Base-by-base conservation (phyloP, 53 echinoderm and acorn worm genomes). In the Paracentrotus lividus region DNA sequence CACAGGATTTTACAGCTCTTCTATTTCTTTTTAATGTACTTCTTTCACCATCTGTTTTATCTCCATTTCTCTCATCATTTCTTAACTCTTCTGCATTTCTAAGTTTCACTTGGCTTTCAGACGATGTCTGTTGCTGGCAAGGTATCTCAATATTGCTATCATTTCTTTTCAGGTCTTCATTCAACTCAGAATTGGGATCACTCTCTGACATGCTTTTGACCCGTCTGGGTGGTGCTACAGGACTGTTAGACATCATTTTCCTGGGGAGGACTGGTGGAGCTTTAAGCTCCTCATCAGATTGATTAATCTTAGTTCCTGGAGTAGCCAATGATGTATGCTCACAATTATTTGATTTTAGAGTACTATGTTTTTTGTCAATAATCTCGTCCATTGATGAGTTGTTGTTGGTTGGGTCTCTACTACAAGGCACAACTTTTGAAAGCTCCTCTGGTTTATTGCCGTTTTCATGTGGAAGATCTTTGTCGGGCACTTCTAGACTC, bases 151-250 rank as follows among this genome's bases (percentile, higher is more conserved):
- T n/a, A 23, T 36, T 75, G 32, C 23, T 45, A 6, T 2, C 53
- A 16, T 38, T 36, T 55, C 59, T 92, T 40, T 42, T 77, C 52
- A 68, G 1, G n/a, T 58, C 81, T 42, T 40, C 5, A 43, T 75
- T 91, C 31, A 68, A 36, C 24, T 92, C 92, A 33, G 2, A 33
- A 15, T 42, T 38, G 1, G 81, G 81, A 45, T 92, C 92, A 92
- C 92, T 81, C 43, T 92, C 92, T 0, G 92, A 92, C 81, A 92
- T 92, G 42, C 92, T 92, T 43, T 92, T 92, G 42, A 81, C 92
- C 27, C 92, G 77, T 45, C 92, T 92, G 78, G 92, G 92, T 92
- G 92, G 92, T 8, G 92, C 77, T 27, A 92, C 45, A 77, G 92
- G 92, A 81, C 44, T 81, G 6, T 57, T 64, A 32, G 32, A 51